Percentiles rank a stretch among this genome's conserved stretches.
Conservation (phyloP, 2,797 vertebrate genomes). For the Hemitrygon akajei region DNA sequence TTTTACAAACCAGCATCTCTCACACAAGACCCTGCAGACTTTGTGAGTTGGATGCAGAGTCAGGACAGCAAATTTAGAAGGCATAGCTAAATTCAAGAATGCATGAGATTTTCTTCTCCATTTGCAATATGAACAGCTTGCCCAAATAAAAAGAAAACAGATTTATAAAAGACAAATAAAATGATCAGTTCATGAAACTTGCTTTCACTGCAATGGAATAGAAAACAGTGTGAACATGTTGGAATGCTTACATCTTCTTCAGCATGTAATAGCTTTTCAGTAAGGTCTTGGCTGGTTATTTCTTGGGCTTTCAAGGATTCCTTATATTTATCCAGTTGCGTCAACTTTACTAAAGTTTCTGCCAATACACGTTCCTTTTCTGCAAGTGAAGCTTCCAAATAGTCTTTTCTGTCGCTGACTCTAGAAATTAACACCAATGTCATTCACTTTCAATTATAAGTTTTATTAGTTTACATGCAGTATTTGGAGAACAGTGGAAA, state of each 20-base stretch:
- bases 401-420: conserved; percentile 69
- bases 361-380: conserved; percentile 77
- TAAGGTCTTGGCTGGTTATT: conserved; percentile 57
- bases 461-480: neutral
- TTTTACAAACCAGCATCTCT: neutral
- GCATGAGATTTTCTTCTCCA: neutral
- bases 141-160: neutral
- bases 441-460: neutral
- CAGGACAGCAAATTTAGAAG: neutral
- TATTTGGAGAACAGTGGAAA: neutral
- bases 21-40: neutral
- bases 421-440: conserved; percentile 48
- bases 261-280: conserved; percentile 65
- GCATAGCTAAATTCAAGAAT: neutral
- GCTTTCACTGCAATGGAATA: neutral
- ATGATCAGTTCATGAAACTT: neutral
- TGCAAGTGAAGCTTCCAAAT: conserved; percentile 72
- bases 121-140: neutral
- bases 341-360: conserved; percentile 62
- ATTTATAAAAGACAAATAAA: neutral
- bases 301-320: conserved; percentile 67
- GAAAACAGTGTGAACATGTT: neutral
- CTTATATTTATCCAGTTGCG: conserved; percentile 61
- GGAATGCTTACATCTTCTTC: conserved; percentile 63
- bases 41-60: neutral